These are phyloP conservation scores for Mystacides longicornis DNA, from an alignment of 2,888 invertebrate species.

Conservation along the genomic window DNA sequence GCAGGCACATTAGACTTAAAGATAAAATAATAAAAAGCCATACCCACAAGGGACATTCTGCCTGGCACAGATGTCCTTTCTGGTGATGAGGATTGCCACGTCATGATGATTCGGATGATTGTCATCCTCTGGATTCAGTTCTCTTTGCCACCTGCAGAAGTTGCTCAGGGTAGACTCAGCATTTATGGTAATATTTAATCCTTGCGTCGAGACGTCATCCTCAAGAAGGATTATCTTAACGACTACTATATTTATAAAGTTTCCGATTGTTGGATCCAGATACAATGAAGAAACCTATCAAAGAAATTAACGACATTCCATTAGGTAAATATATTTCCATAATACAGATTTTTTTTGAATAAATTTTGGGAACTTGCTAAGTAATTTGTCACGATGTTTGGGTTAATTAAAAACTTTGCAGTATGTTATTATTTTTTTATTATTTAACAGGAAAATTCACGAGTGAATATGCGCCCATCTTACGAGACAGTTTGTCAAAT, in stretches of 20 bases:
- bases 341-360: neutral
- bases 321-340: neutral
- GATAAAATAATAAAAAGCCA: conserved; percentile 25
- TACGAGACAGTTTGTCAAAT: too few species aligned
- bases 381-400: too few species aligned
- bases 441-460: too few species aligned
- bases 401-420: too few species aligned
- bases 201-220: conserved; percentile 47
- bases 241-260: conserved; percentile 84
- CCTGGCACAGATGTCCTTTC: conserved; percentile 64
- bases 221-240: conserved; percentile 77
- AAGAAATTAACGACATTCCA: neutral
- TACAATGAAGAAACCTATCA: conserved; percentile 67
- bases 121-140: conserved; percentile 66
- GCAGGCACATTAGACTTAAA: conserved; percentile 71
- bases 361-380: too few species aligned
- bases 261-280: conserved; percentile 82
- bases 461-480: too few species aligned
- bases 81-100: conserved; percentile 79
- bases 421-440: too few species aligned
- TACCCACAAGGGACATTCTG: conserved; percentile 50
- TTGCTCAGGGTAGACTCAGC: conserved; percentile 76
- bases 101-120: conserved; percentile 83
- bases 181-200: conserved; percentile 67
- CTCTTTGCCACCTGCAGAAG: conserved; percentile 81